Conservation (phyloP, 2,888 invertebrate genomes). For the Embidobia sp. region DNA sequence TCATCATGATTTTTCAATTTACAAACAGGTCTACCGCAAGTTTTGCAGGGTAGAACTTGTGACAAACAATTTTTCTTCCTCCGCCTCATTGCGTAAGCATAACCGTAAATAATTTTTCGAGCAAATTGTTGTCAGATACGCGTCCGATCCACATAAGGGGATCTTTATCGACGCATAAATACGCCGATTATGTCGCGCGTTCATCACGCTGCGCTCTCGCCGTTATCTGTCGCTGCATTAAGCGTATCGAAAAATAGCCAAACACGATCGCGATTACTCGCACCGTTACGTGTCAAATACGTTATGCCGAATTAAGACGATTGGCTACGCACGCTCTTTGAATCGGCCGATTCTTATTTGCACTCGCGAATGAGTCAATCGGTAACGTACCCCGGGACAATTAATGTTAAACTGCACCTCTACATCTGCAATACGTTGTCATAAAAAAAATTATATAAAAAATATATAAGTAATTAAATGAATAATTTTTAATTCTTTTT, state of each 20-base stretch:
- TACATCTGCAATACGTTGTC: too few species aligned
- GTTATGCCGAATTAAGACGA: constrained; percentile 7
- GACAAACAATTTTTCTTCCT: too few species aligned
- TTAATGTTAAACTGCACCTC: too few species aligned
- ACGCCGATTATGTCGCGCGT: constrained; percentile 18
- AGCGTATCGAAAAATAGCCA: constrained; percentile 36
- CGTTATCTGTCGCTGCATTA: constrained; percentile 34
- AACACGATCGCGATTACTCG: constrained; percentile 27
- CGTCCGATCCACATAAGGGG: constrained; percentile 37
- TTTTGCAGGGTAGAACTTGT: too few species aligned
- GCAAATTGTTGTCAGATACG: constrained; percentile 15
- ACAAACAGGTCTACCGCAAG: too few species aligned
- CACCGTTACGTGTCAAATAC: constrained; percentile 32
- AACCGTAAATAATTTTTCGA: constrained; percentile 32
- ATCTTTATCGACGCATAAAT: constrained; percentile 43
- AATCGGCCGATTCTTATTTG: neutral
- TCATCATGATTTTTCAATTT: too few species aligned
- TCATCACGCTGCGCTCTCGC: constrained; percentile 7
- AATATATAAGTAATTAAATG: too few species aligned
- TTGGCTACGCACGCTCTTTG: constrained; percentile 9
- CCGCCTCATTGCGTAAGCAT: constrained; percentile 7
- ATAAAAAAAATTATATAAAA: too few species aligned
- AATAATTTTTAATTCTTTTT: too few species aligned
- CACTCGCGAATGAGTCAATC: too few species aligned
- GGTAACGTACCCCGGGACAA: too few species aligned